Conservation (phyloP, 1,140 invertebrate genomes). For the Drosophila bifasciata region DNA sequence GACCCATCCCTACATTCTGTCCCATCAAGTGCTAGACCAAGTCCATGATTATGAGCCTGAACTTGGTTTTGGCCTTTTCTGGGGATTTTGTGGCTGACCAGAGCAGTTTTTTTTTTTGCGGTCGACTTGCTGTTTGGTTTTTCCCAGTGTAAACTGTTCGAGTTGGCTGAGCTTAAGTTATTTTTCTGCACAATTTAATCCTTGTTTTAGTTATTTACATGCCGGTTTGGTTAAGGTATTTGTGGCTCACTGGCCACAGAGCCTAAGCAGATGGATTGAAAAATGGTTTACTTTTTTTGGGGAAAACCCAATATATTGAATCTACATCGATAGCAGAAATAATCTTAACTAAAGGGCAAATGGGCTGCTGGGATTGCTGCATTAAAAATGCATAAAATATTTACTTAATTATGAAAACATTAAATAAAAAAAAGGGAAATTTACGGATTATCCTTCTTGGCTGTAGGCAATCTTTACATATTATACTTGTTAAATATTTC, state of each 20-base stretch:
- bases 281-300: constrained; percentile 1
- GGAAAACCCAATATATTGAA: too few relatives aligned
- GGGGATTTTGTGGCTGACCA: constrained; percentile 34
- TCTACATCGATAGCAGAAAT: too few relatives aligned
- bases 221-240: constrained; percentile 19
- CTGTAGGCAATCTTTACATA: too few relatives aligned
- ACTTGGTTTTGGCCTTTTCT: constrained; percentile 6
- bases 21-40: constrained; percentile 26
- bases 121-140: constrained; percentile 4
- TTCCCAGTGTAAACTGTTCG: constrained; percentile 46
- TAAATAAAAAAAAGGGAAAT: too few relatives aligned
- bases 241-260: constrained; percentile 6
- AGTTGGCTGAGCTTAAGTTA: constrained; percentile 58
- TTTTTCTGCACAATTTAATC: constrained; percentile 78
- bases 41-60: constrained; percentile 40
- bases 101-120: constrained; percentile 21
- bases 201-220: constrained; percentile 43
- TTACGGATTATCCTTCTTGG: too few relatives aligned
- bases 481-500: too few relatives aligned
- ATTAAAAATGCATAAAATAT: not conserved
- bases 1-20: constrained; percentile 6
- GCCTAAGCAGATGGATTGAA: not conserved
- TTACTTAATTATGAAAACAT: not conserved
- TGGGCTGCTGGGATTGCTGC: too few relatives aligned
- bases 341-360: too few relatives aligned